These are phyloP conservation scores for Capitulum mitella DNA, from an alignment of 2,888 invertebrate genomes.

Conservation along the genomic window DNA sequence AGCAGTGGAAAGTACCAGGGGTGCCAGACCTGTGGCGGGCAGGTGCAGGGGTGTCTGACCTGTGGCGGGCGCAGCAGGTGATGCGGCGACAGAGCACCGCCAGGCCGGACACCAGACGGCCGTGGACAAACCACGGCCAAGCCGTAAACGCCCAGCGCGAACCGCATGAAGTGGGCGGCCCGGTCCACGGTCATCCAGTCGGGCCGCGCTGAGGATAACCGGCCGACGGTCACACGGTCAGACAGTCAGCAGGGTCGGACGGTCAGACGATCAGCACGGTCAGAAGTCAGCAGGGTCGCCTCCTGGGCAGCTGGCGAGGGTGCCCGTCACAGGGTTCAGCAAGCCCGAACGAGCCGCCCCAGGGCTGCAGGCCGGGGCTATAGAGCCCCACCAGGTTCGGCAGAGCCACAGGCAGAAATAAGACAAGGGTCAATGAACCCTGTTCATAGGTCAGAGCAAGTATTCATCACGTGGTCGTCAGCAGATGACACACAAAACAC, in stretches of 20 bases:
- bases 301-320: not conserved
- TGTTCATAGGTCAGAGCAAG: too few species aligned
- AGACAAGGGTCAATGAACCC: too few species aligned
- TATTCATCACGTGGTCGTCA: too few species aligned
- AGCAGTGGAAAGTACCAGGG: too few species aligned
- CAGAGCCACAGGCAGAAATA: too few species aligned
- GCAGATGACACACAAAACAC: too few species aligned
- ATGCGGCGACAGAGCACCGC: slow-evolving; percentile 61
- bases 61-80: slow-evolving; percentile 64
- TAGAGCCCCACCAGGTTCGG: too few species aligned
- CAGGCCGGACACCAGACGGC: slow-evolving; percentile 63
- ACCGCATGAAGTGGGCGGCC: slow-evolving; percentile 72
- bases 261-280: not conserved
- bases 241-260: not conserved
- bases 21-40: too few species aligned
- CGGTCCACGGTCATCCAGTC: slow-evolving; percentile 71
- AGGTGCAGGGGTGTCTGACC: too few species aligned
- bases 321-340: not conserved
- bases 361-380: too few species aligned
- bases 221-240: not conserved
- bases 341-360: not conserved
- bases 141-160: slow-evolving; percentile 75
- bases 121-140: slow-evolving; percentile 78
- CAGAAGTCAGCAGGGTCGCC: not conserved
- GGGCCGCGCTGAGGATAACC: slow-evolving; percentile 25